Base-by-base conservation (phyloP, 2,113 vertebrate genomes). In the Brienomyrus brachyistius region DNA sequence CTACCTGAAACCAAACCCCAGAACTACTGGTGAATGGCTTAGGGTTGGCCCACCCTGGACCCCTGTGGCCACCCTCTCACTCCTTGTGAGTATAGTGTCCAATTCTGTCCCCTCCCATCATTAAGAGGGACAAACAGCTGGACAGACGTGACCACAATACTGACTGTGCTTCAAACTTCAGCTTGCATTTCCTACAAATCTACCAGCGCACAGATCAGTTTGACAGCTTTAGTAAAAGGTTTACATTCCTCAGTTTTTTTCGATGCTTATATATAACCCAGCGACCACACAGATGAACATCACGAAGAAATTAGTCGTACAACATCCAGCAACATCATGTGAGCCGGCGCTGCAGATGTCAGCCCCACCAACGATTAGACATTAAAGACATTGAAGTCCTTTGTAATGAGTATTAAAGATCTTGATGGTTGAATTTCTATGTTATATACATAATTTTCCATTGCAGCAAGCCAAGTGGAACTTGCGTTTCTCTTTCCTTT, bases 381-480 rank as follows among this genome's bases (percentile, higher is more conserved):
- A 48, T 82, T 40, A 82, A 82, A 82, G 15, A 82, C 77, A 21
- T 83, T 48, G 8, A 83, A 23, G 40, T n/a, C 80, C 43, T 83
- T 48, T 83, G 80, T 83, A 83, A 83, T 83, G 45, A 48, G 45
- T 83, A 83, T 83, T 83, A 83, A 83, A 43, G 40, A 31, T 5
- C 21, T 83, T 83, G 80, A 83, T 83, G 80, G 80, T 83, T 83
- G 40, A 83, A 83, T 83, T 83, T 83, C 43, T 83, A 83, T 83
- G 40, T 48, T 47, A 83, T 83, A 83, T 23, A 83, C 80, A 83
- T n/a, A 83, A 48, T 83, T 23, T 83, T 83, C 45, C 80, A 83
- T 83, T 48, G 8, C 80, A 83, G 43, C 19, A 83, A 83, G 43
- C 15, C 80, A 47, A 48, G 80, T 40, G 80, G 43, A 48, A 83